Base-by-base conservation (phyloP, 2,888 invertebrate species). In the Sphaerophoria taeniata region DNA sequence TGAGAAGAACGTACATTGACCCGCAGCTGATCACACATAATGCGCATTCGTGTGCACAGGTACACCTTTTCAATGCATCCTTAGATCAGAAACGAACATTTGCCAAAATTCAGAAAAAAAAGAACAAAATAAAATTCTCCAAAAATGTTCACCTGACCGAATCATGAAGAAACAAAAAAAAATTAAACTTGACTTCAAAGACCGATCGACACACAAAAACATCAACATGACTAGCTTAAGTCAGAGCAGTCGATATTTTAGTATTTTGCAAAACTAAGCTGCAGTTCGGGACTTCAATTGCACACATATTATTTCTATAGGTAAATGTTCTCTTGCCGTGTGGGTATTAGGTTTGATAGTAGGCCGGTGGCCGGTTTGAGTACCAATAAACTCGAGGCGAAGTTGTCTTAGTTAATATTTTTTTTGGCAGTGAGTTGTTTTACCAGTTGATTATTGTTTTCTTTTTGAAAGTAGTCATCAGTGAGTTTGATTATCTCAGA, bases 1-100 rank as follows among this genome's bases (percentile, higher is more conserved):
- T 84, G 84, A 84, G 69, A 75, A 84, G 84, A 79, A 55, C 84
- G 80, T 75, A 72, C 84, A 76, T 69, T 84, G 84, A 84, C 84
- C 84, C 72, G 75, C 79, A 80, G 84, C 75, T 80, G 84, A 67
- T 69, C 71, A 55, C 61, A 51, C 31, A 56, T 61, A 79, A 79
- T 79, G 75, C 75, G 16, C 84, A 76, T 55, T 58, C 24, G 24
- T 61, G 24, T 69, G 78, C 24, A 24, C 24, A 2, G 24, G 24
- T 60, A 75, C 84, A 79, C 84, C 84, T 79, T 84, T 84, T 61
- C 84, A 79, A 84, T 84, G 79, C 75, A 80, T 76, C 84, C 84
- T 84, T 84, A 84, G 84, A 84, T 75, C 65, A 84, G 55, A 72
- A 24, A 47, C 79, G 58, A 45, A 60, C 84, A 75, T 74, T 79